Conservation (phyloP, 1,140 invertebrate species). For the Rhopalosiphum maidis region DNA sequence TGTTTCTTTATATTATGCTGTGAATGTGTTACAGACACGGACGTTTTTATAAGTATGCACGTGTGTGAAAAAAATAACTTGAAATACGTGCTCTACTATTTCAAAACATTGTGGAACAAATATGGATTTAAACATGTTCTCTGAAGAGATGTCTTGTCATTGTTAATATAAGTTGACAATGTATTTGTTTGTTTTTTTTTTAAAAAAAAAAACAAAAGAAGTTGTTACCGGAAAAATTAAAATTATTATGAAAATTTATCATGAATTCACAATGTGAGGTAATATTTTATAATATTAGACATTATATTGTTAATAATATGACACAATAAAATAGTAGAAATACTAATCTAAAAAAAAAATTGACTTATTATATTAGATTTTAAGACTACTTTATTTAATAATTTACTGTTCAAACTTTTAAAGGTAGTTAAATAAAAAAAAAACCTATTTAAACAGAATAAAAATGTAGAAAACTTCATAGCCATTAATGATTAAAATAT, state of each 20-base stretch:
- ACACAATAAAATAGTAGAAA: background rate
- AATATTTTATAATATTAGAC: background rate
- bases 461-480: background rate
- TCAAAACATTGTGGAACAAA: slow-evolving; percentile 28
- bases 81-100: slow-evolving; percentile 39
- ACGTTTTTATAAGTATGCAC: slow-evolving; percentile 29
- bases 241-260: background rate
- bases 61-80: background rate
- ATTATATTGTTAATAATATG: background rate
- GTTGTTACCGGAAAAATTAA: background rate
- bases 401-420: background rate
- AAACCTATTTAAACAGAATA: background rate
- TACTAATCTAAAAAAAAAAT: background rate
- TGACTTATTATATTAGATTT: background rate
- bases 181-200: background rate
- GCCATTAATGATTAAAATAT: background rate
- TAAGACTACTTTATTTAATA: background rate
- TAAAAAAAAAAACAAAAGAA: slow-evolving; percentile 5
- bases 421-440: background rate
- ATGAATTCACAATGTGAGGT: background rate
- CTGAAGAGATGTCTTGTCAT: background rate
- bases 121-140: background rate
- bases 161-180: background rate
- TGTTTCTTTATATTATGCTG: background rate
- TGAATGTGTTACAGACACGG: slow-evolving; percentile 3